Evolutionary conservation across 2,797 vertebrate species (phyloP).

Genomic region (Semaprochilodus insignis): DNA sequence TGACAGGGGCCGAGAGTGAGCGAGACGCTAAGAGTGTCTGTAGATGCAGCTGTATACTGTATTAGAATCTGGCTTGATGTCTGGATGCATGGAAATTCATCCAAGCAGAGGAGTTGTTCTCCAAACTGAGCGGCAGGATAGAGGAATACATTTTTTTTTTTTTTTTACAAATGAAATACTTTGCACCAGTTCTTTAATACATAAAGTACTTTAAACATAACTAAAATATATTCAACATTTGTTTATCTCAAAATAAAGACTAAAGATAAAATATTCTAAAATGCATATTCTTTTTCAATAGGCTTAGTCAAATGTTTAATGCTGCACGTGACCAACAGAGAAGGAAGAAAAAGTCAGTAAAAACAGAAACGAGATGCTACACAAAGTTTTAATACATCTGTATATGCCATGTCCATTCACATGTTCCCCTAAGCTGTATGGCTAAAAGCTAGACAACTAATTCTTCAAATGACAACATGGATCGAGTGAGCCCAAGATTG

Average conservation of each 20-base stretch:
- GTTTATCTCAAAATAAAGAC: constrained; percentile 77
- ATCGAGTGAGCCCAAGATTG: constrained; percentile 32
- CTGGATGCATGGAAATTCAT: constrained; percentile 78
- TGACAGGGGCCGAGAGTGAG: constrained; percentile 7
- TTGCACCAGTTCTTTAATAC: constrained; percentile 45
- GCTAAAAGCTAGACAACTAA: constrained; percentile 43
- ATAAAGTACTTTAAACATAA: constrained; percentile 67
- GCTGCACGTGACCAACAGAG: constrained; percentile 81
- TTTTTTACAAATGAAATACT: constrained; percentile 41
- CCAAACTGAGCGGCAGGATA: constrained; percentile 56
- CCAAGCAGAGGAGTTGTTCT: constrained; percentile 71
- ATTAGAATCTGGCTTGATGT: constrained; percentile 75
- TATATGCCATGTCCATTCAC: constrained; percentile 19
- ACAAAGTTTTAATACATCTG: constrained; percentile 18
- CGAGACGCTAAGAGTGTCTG: background rate
- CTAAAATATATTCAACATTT: constrained; percentile 80
- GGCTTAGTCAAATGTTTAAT: constrained; percentile 81
- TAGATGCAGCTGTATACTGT: background rate
- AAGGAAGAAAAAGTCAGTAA: constrained; percentile 72
- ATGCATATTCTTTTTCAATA: constrained; percentile 82
- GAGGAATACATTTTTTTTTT: constrained; percentile 20
- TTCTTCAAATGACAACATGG: constrained; percentile 53
- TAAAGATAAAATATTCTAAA: constrained; percentile 78
- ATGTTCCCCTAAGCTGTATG: constrained; percentile 42
- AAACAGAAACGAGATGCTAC: constrained; percentile 49